Conservation (phyloP, 2,797 vertebrate species). For the Macrochelys suwanniensis region DNA sequence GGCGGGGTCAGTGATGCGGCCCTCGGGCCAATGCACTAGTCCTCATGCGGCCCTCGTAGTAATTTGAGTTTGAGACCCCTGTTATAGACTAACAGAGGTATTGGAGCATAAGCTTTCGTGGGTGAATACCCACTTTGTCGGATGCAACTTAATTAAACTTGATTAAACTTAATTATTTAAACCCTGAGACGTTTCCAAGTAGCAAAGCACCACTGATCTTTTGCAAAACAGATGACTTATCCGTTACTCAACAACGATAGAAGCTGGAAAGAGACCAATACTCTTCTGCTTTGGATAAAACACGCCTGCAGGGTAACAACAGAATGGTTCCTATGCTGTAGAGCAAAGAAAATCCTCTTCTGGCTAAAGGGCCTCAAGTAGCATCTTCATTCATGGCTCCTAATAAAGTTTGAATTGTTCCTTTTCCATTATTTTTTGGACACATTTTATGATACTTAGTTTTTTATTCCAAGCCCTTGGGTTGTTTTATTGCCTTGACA, state of each 20-base stretch:
- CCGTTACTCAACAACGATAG: not conserved
- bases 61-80: too few relatives aligned
- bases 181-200: not conserved
- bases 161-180: not conserved
- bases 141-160: not conserved
- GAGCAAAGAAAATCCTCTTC: not conserved
- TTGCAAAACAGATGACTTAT: not conserved
- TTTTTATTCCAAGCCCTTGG: rapidly evolving
- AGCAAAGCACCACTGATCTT: not conserved
- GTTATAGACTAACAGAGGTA: too few relatives aligned
- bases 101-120: too few relatives aligned
- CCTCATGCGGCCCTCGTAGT: too few relatives aligned
- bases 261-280: not conserved
- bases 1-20: too few relatives aligned
- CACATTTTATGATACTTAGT: not conserved
- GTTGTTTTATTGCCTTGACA: not conserved
- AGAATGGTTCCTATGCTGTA: not conserved
- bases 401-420: not conserved
- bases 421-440: not conserved
- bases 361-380: not conserved
- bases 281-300: not conserved
- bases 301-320: not conserved
- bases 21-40: too few relatives aligned
- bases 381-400: not conserved
- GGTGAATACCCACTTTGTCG: too few relatives aligned